A percentile compares a stretch with the other conserved stretches of the same genome.
Conservation (phyloP, 35 echinoderm and acorn worm genomes). For the Diadema setosum region DNA sequence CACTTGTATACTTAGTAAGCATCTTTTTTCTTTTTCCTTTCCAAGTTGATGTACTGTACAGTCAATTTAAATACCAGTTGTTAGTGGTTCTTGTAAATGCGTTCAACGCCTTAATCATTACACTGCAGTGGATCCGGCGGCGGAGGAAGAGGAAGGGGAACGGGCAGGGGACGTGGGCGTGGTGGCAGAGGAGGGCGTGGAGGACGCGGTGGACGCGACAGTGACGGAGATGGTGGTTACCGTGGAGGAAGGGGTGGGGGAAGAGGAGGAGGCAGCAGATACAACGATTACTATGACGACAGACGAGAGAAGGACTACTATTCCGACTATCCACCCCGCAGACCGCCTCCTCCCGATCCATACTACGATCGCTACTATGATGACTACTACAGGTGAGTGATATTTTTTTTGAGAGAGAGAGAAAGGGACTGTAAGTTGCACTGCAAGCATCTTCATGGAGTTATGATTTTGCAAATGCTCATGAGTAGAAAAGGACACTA, state of each 20-base stretch:
- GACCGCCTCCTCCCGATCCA: conserved; percentile 27
- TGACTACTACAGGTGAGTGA: conserved; percentile 50
- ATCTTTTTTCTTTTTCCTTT: neutral
- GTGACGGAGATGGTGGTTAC: neutral
- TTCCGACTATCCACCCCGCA: conserved; percentile 21
- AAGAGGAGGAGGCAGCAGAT: conserved; percentile 6
- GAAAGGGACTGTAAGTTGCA: no score
- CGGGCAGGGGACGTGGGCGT: conserved; percentile 24
- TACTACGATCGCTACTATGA: conserved; percentile 27
- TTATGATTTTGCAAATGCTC: no score
- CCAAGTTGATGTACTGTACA: neutral
- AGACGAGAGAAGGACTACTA: conserved; percentile 27
- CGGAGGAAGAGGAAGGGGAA: conserved; percentile 21
- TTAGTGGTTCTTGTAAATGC: neutral
- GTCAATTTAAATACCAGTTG: neutral
- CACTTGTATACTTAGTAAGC: no score
- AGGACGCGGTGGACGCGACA: neutral
- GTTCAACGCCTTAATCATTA: no score
- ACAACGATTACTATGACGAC: neutral
- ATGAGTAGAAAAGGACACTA: no score
- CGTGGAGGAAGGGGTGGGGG: neutral
- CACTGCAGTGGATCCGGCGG: neutral
- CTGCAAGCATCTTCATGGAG: no score
- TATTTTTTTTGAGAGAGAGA: no score
- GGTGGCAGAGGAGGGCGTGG: conserved; percentile 15